Evolutionary conservation across 2,113 vertebrate genomes (phyloP).

Genomic region (Mormyrus lacerda): DNA sequence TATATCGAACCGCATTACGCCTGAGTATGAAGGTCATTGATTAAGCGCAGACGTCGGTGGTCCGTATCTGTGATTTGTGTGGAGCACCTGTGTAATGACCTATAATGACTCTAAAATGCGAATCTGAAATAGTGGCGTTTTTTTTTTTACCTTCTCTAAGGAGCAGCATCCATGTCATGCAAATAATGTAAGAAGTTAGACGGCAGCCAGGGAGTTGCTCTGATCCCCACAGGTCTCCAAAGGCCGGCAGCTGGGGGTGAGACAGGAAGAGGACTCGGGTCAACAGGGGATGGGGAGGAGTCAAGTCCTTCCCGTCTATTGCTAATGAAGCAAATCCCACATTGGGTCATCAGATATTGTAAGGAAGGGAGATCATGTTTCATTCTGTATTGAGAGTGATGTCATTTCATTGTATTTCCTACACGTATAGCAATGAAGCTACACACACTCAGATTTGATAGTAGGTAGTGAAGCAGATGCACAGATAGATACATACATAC

Average conservation of each 20-base stretch:
- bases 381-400: neutral
- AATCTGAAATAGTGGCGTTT: neutral
- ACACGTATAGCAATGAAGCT: neutral
- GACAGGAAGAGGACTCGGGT: neutral
- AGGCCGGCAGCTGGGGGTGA: neutral
- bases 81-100: neutral
- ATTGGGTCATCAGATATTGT: neutral
- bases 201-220: neutral
- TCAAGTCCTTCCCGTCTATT: neutral
- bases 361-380: neutral
- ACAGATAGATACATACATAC: neutral
- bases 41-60: neutral
- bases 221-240: neutral
- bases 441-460: neutral
- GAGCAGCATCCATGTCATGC: neutral
- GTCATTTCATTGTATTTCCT: neutral
- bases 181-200: neutral
- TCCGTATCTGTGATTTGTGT: neutral
- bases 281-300: neutral
- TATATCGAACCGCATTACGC: neutral
- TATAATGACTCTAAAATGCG: neutral
- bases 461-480: neutral
- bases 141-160: neutral
- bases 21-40: neutral
- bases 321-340: neutral